These are phyloP conservation scores for Macrochelys suwanniensis DNA, from an alignment of 2,797 vertebrate genomes.

Conservation along the genomic window DNA sequence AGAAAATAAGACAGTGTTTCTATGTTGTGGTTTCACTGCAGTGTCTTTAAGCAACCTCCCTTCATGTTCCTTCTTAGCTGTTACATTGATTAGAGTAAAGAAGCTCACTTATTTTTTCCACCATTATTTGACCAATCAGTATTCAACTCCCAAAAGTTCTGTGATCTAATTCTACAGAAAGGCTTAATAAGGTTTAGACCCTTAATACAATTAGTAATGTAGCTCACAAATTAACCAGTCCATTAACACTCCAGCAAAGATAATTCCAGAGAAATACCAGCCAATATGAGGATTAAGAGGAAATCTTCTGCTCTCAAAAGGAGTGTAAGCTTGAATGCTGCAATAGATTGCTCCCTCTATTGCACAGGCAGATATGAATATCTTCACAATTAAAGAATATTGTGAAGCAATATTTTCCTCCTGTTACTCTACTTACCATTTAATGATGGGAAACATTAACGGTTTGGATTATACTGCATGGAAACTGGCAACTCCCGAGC, in stretches of 20 bases:
- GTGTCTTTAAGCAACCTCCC: background rate
- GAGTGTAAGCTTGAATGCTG: constrained; percentile 14
- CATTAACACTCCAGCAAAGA: constrained; percentile 81
- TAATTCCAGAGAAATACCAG: constrained; percentile 63
- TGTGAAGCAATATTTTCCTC: background rate
- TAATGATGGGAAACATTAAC: background rate
- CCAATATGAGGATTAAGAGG: constrained; percentile 68
- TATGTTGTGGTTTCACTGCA: background rate
- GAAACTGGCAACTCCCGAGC: background rate
- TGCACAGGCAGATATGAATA: background rate
- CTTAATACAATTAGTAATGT: constrained; percentile 85
- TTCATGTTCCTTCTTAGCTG: background rate
- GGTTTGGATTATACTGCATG: background rate
- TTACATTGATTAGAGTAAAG: background rate
- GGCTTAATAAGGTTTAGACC: constrained; percentile 83
- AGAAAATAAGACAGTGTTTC: background rate
- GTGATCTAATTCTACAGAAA: constrained; percentile 81
- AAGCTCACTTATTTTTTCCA: background rate
- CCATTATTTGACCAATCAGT: constrained; percentile 28
- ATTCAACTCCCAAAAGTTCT: constrained; percentile 71
- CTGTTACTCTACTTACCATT: background rate
- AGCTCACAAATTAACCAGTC: constrained; percentile 85
- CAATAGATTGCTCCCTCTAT: constrained; percentile 4
- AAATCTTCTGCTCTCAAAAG: constrained; percentile 39
- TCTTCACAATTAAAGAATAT: background rate